Evolutionary conservation across 2,113 vertebrate genomes (phyloP).

Genomic region (Stercorarius parasiticus): DNA sequence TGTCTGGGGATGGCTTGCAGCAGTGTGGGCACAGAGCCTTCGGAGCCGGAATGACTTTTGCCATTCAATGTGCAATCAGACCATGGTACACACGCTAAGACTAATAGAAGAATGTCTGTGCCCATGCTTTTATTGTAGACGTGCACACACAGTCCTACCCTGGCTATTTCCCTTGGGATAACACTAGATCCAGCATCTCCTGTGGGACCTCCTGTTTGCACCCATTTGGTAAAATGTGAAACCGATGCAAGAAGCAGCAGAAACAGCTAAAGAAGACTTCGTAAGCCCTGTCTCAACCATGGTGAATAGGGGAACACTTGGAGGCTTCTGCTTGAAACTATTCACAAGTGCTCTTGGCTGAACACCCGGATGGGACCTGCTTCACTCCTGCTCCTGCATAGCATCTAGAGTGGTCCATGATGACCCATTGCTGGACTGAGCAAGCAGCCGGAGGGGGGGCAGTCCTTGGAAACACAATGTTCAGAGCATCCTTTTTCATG

Average conservation of each 20-base stretch:
- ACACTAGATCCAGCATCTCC: not conserved
- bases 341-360: not conserved
- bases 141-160: not conserved
- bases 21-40: not conserved
- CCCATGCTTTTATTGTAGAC: rapidly evolving
- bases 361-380: not conserved
- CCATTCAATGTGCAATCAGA: not conserved
- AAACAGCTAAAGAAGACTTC: not conserved
- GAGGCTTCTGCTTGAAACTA: not conserved
- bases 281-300: not conserved
- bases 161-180: not conserved
- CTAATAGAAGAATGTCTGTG: not conserved
- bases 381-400: too few species aligned
- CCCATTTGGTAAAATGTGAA: not conserved
- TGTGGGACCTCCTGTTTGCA: not conserved
- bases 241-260: not conserved
- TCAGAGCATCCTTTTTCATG: not conserved
- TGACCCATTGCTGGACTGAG: rapidly evolving
- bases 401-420: rapidly evolving
- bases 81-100: rapidly evolving
- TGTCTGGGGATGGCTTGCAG: not conserved
- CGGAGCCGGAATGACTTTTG: not conserved
- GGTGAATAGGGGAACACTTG: not conserved
- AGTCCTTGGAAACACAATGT: not conserved
- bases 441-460: not conserved